A percentile compares a stretch with the other conserved stretches of the same genome.
Evolutionary conservation across 37 sponge, comb jelly and placozoan species (phyloP).

Genomic region (Lycopodina hypogea): DNA sequence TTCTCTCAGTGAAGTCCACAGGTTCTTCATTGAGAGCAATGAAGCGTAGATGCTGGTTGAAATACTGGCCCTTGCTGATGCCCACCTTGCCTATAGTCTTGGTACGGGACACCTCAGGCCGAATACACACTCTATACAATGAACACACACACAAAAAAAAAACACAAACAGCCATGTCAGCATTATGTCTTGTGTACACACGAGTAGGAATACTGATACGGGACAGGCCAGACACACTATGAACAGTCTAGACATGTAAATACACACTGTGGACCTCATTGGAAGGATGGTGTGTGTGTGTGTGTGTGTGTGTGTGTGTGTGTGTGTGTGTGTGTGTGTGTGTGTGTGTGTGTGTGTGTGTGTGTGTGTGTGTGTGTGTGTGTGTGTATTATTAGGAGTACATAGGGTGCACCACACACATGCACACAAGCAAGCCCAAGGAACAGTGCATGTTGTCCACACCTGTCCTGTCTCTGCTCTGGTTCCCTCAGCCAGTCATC

Average conservation of each 20-base stretch:
- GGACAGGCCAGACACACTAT: background rate
- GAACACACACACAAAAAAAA: background rate
- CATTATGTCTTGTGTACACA: background rate
- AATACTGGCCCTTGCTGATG: constrained; percentile 79
- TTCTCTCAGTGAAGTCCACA: constrained; percentile 58
- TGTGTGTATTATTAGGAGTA: too few relatives aligned
- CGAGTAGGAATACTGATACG: background rate
- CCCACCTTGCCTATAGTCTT: constrained; percentile 76
- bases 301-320: too few relatives aligned
- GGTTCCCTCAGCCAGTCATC: constrained; percentile 97
- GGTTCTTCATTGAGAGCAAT: constrained; percentile 59
- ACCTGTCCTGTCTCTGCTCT: constrained; percentile 71
- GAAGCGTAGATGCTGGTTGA: constrained; percentile 45
- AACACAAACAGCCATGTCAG: background rate
- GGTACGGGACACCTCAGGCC: constrained; percentile 89
- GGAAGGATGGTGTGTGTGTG: too few relatives aligned
- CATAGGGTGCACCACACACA: too few relatives aligned
- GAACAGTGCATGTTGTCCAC: too few relatives aligned
- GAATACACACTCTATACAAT: constrained; percentile 67
- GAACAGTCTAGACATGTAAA: too few relatives aligned
- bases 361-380: too few relatives aligned
- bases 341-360: too few relatives aligned
- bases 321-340: too few relatives aligned
- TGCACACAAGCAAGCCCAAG: too few relatives aligned
- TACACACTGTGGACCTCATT: too few relatives aligned